Conservation (phyloP, 2,888 invertebrate species). For the Chrysolina americana region DNA sequence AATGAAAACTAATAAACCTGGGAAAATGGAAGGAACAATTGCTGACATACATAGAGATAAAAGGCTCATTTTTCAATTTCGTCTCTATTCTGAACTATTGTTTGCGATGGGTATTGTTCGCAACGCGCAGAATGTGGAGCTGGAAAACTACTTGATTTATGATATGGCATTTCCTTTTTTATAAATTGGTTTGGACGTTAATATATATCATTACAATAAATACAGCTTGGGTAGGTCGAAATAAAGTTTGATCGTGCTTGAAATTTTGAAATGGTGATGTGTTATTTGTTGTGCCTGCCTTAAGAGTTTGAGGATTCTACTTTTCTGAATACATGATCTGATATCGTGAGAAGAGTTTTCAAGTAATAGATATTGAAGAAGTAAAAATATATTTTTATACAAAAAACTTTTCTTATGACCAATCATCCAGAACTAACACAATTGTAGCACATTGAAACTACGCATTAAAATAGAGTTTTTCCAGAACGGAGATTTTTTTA, state of each 20-base stretch:
- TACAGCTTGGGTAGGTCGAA: not conserved
- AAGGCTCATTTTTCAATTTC: not conserved
- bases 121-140: not conserved
- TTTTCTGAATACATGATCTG: no score
- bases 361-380: no score
- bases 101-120: not conserved
- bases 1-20: no score
- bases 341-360: no score
- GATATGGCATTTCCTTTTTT: not conserved
- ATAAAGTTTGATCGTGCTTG: not conserved
- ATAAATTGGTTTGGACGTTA: not conserved
- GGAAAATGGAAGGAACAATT: no score
- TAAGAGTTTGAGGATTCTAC: no score
- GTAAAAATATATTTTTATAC: no score
- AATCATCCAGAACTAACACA: no score
- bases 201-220: not conserved
- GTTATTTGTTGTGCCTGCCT: not conserved
- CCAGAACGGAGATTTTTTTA: no score
- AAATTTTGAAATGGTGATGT: not conserved
- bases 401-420: no score
- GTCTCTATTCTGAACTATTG: not conserved
- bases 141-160: not conserved
- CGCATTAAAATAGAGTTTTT: no score
- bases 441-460: no score
- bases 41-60: not conserved